phyloP scores from a whole-genome alignment of 2,797 vertebrate species.

The Percopsis omiscomaycus region DNA sequence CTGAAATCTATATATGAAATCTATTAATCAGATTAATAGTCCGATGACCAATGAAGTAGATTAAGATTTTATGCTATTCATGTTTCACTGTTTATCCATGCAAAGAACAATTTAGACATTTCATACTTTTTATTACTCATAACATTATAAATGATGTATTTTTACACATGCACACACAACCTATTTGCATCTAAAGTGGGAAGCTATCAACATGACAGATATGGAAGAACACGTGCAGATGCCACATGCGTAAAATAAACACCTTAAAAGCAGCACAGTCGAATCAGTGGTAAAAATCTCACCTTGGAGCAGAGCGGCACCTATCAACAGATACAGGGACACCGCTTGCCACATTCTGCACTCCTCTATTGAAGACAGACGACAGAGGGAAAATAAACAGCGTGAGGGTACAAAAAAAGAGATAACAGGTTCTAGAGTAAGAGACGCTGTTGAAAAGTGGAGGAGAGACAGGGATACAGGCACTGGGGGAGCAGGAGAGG shows the following conservation, averaged over 20 bases:
- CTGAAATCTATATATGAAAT: background rate
- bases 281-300: slow-evolving; percentile 54
- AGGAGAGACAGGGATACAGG: slow-evolving; percentile 25
- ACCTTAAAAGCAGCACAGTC: slow-evolving; percentile 42
- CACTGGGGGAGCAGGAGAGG: background rate
- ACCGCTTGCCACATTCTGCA: slow-evolving; percentile 68
- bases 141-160: background rate
- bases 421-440: too few relatives aligned
- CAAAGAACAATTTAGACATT: too few relatives aligned
- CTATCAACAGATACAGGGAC: slow-evolving; percentile 63
- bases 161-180: background rate
- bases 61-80: background rate
- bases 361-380: slow-evolving; percentile 40
- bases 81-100: too few relatives aligned
- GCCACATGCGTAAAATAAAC: slow-evolving; percentile 31
- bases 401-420: too few relatives aligned
- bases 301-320: slow-evolving; percentile 67
- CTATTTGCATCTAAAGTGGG: slow-evolving; percentile 12
- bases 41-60: slow-evolving; percentile 17
- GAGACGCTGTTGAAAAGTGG: background rate
- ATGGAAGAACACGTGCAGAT: background rate
- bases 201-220: slow-evolving; percentile 12
- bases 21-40: slow-evolving; percentile 33
- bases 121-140: background rate
- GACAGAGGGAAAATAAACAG: slow-evolving; percentile 24